These are phyloP conservation scores for Troides helena DNA, from an alignment of 2,888 invertebrate species.

Conservation along the genomic window DNA sequence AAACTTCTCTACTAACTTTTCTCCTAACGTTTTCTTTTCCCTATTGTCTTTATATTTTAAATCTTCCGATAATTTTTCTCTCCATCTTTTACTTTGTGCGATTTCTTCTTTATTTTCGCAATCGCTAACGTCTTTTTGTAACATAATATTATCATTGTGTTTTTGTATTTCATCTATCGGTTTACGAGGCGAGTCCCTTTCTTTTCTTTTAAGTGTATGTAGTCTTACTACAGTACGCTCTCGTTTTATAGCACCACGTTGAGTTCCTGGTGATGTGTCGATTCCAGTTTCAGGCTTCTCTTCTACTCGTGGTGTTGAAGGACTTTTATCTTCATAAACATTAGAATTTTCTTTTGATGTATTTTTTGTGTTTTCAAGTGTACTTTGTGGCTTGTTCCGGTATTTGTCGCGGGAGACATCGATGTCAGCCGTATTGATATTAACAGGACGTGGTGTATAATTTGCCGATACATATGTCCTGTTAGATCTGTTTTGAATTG, in stretches of 20 bases:
- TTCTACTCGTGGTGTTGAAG: slow-evolving; percentile 71
- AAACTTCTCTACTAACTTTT: slow-evolving; percentile 87
- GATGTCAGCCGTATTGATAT: slow-evolving; percentile 91
- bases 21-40: slow-evolving; percentile 85
- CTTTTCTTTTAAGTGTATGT: slow-evolving; percentile 81
- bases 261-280: slow-evolving; percentile 62
- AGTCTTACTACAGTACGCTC: slow-evolving; percentile 87
- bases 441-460: slow-evolving; percentile 82
- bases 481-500: slow-evolving; percentile 65
- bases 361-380: slow-evolving; percentile 37
- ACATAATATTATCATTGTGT: slow-evolving; percentile 15
- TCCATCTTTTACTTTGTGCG: slow-evolving; percentile 67
- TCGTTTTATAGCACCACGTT: slow-evolving; percentile 83
- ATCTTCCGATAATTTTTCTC: slow-evolving; percentile 83
- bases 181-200: slow-evolving; percentile 72
- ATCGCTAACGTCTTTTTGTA: slow-evolving; percentile 29
- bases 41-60: slow-evolving; percentile 70
- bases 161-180: slow-evolving; percentile 42
- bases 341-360: slow-evolving; percentile 55
- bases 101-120: slow-evolving; percentile 32
- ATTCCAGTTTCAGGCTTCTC: slow-evolving; percentile 71
- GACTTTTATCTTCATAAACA: slow-evolving; percentile 32
- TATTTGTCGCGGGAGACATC: slow-evolving; percentile 88
- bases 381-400: slow-evolving; percentile 53
- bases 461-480: slow-evolving; percentile 65